Conservation (phyloP, 2,113 vertebrate genomes). For the Neolamprologus ventralis region DNA sequence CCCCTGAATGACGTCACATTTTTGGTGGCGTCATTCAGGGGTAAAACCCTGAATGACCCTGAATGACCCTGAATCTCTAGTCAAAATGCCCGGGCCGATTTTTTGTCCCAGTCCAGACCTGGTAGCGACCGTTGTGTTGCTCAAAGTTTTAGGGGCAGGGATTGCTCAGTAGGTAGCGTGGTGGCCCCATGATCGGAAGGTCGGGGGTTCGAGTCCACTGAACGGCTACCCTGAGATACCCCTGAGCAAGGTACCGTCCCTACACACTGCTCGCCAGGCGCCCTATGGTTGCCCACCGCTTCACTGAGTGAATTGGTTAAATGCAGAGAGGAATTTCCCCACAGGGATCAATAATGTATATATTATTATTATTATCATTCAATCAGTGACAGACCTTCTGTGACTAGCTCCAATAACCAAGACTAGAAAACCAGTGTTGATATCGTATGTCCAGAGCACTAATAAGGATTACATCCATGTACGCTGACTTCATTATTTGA, state of each 20-base stretch:
- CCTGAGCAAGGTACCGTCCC: background rate
- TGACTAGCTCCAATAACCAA: background rate
- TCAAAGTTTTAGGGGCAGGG: accelerated
- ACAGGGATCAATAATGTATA: background rate
- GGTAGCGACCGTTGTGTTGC: accelerated
- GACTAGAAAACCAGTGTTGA: background rate
- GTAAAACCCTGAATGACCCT: no score
- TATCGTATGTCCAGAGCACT: background rate
- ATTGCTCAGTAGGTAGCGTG: accelerated
- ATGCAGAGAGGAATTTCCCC: background rate
- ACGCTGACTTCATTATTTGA: background rate
- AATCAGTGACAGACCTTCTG: background rate
- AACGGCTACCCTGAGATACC: accelerated
- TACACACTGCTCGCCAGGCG: accelerated
- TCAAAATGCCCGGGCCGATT: no score
- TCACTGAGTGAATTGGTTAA: background rate
- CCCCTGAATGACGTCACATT: no score
- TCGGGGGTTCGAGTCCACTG: accelerated
- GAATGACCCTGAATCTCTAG: no score
- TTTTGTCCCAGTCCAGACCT: background rate
- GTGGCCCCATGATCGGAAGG: accelerated
- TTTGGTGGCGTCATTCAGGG: no score
- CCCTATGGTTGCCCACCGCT: background rate
- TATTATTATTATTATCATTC: background rate
- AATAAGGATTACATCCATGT: background rate